Evolutionary conservation across 2,797 vertebrate species (phyloP).

Genomic region (Melanotaenia parkinsoni): DNA sequence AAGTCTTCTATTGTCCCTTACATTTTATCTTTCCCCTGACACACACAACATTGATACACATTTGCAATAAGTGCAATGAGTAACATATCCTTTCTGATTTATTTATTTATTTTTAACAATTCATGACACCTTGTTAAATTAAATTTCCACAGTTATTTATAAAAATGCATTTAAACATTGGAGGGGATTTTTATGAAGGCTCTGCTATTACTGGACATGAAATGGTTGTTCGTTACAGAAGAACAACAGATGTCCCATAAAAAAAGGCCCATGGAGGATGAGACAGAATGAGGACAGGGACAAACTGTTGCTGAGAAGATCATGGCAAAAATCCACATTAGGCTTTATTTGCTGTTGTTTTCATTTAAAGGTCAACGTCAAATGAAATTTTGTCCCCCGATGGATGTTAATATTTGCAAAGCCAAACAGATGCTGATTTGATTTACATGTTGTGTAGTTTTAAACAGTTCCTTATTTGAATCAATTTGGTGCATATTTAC

Average conservation of each 20-base stretch:
- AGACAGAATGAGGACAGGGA: constrained; percentile 29
- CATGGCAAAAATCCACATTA: constrained; percentile 13
- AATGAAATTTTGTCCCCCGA: constrained; percentile 17
- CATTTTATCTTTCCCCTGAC: background rate
- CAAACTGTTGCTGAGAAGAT: constrained; percentile 31
- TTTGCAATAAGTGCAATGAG: too few relatives aligned
- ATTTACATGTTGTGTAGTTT: constrained; percentile 4
- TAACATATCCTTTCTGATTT: too few relatives aligned
- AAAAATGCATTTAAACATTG: constrained; percentile 13
- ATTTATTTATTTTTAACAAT: background rate
- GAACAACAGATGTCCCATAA: constrained; percentile 23
- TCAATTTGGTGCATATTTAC: background rate
- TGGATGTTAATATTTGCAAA: constrained; percentile 24
- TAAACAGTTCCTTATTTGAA: background rate
- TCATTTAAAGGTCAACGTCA: constrained; percentile 25
- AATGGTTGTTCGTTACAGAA: constrained; percentile 15
- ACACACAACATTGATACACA: background rate
- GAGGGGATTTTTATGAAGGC: constrained; percentile 17
- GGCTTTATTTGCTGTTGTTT: constrained; percentile 3
- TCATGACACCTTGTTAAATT: constrained; percentile 21
- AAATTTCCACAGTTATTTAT: constrained; percentile 14
- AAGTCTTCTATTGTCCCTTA: background rate
- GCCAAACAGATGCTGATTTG: constrained; percentile 1
- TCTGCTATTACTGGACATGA: constrained; percentile 15
- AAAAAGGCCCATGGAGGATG: background rate